Evolutionary conservation across 2,797 vertebrate genomes (phyloP).

Genomic region (Saxicola maurus): DNA sequence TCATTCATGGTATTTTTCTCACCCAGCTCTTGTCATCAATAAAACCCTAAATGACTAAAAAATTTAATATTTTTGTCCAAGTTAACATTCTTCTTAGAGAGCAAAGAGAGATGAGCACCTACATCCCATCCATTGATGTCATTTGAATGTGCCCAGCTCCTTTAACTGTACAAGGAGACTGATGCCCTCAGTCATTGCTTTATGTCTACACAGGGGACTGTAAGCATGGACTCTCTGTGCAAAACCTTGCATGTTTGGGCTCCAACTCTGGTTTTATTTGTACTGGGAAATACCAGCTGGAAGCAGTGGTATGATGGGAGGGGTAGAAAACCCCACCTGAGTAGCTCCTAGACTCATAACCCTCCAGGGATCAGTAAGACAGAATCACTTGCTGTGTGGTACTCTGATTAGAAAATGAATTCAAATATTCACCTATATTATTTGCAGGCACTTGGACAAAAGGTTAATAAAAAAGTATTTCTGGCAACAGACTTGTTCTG

Average conservation of each 20-base stretch:
- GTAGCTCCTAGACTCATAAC: not conserved
- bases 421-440: not conserved
- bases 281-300: not conserved
- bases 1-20: not conserved
- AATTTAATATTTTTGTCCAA: not conserved
- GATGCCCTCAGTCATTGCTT: not conserved
- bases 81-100: not conserved
- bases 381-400: not conserved
- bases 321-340: not conserved
- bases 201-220: not conserved
- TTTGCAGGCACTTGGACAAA: not conserved
- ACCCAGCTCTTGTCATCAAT: not conserved
- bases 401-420: not conserved
- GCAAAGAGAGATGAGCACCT: not conserved
- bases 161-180: not conserved
- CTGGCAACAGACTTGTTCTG: not conserved
- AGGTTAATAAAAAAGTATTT: not conserved
- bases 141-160: not conserved
- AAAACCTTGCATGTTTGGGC: not conserved
- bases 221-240: not conserved
- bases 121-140: not conserved
- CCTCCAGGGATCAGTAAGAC: not conserved
- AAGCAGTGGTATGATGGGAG: not conserved
- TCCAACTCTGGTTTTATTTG: not conserved
- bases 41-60: not conserved